Conservation (phyloP, 2,797 vertebrate species). For the Tolypeutes matacus region DNA sequence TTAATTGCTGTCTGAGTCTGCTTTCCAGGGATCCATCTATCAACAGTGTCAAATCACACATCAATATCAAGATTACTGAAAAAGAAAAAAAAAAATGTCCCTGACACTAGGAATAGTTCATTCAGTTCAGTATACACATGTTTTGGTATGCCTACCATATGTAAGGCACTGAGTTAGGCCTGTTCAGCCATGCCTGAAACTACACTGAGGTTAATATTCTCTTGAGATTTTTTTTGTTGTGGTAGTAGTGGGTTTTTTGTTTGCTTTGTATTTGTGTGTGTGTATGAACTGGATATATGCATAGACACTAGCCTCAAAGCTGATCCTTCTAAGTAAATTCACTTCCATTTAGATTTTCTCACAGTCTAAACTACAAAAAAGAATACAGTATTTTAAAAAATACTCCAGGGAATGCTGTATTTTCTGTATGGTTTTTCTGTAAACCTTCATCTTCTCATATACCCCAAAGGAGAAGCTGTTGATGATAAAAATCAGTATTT, state of each 20-base stretch:
- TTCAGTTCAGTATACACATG: not conserved
- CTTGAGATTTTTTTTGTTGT: not conserved
- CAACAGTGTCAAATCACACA: not conserved
- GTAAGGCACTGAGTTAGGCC: not conserved
- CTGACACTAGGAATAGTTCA: not conserved
- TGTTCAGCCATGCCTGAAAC: not conserved
- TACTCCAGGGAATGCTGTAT: too few species aligned
- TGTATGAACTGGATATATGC: slow-evolving; percentile 21
- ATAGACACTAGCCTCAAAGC: not conserved
- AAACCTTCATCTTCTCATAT: too few species aligned
- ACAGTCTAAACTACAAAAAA: not conserved
- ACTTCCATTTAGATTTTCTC: slow-evolving; percentile 3
- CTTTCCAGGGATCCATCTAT: not conserved
- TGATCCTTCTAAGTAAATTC: slow-evolving; percentile 38
- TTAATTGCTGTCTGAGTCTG: not conserved
- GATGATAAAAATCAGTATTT: slow-evolving; percentile 25
- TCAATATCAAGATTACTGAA: not conserved
- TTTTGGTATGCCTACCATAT: not conserved
- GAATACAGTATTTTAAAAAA: slow-evolving; percentile 4
- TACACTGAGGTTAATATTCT: not conserved
- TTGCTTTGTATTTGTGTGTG: not conserved
- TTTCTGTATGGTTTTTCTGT: not conserved
- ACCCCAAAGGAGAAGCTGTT: not conserved
- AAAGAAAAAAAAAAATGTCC: not conserved
- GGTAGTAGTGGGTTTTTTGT: not conserved